Percentiles rank a stretch among this genome's conserved stretches.
Evolutionary conservation across 2,113 vertebrate genomes (phyloP).

Genomic region (Hydropotes inermis): DNA sequence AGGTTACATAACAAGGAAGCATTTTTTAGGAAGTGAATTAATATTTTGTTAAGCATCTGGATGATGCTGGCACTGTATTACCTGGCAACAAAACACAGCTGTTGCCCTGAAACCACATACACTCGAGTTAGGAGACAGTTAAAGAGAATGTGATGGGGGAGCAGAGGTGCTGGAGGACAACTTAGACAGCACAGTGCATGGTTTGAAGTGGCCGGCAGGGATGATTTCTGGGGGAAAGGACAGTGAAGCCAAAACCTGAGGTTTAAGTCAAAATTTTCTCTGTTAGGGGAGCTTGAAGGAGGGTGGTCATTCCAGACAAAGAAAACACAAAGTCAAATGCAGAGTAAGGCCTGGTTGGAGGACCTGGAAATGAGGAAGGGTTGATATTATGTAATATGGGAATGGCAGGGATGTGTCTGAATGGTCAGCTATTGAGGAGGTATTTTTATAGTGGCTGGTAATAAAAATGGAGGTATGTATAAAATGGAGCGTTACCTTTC

Average conservation of each 20-base stretch:
- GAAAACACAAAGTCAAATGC: not conserved
- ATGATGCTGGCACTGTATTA: not conserved
- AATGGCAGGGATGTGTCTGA: not conserved
- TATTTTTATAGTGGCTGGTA: not conserved
- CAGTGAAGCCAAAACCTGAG: not conserved
- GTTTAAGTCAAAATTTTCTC: not conserved
- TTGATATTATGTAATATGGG: not conserved
- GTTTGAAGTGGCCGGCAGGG: fast-evolving
- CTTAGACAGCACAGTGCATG: not conserved
- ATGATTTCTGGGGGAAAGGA: not conserved
- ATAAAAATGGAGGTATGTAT: not conserved
- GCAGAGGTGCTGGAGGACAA: not conserved
- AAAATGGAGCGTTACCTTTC: not conserved
- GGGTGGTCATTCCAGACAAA: not conserved
- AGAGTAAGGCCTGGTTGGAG: not conserved
- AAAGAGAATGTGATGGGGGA: not conserved
- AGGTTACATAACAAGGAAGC: not conserved
- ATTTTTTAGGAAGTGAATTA: not conserved
- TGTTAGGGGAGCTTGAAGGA: not conserved
- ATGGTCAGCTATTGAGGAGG: not conserved
- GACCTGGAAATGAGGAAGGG: too few species aligned
- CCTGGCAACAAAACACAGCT: not conserved
- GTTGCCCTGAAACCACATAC: not conserved
- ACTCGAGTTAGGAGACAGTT: not conserved
- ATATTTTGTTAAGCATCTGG: not conserved